These are phyloP conservation scores for Neodon shergylaensis DNA, from an alignment of 2,113 vertebrate species.

Conservation along the genomic window DNA sequence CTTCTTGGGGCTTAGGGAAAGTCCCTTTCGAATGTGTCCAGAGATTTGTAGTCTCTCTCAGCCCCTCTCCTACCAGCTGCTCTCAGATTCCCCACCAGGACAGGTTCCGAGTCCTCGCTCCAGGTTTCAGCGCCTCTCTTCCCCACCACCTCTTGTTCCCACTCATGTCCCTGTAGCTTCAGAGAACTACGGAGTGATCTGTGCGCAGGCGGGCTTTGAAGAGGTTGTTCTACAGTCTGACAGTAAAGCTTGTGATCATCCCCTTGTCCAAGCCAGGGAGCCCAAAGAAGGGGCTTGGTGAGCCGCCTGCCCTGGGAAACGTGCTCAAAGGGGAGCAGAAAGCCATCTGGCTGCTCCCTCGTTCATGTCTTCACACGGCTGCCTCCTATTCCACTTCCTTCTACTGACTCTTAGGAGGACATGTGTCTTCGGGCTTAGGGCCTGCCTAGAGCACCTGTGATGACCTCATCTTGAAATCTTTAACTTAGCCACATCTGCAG, in stretches of 20 bases:
- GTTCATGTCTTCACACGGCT: rapidly evolving
- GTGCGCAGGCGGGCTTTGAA: not conserved
- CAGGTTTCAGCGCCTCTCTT: not conserved
- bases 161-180: not conserved
- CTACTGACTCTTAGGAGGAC: not conserved
- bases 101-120: not conserved
- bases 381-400: not conserved
- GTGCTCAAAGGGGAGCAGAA: no score
- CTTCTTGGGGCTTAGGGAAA: not conserved
- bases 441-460: no score
- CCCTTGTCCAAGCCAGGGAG: not conserved
- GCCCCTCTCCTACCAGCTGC: not conserved
- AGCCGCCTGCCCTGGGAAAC: not conserved
- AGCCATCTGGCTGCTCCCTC: not conserved
- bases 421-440: not conserved
- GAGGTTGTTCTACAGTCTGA: not conserved
- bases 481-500: not conserved
- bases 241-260: not conserved
- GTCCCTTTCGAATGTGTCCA: not conserved
- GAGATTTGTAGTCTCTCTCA: not conserved
- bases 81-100: no score
- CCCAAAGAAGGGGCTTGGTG: not conserved
- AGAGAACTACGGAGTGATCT: not conserved
- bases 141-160: not conserved
- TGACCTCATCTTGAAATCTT: not conserved